Evolutionary conservation across 2,797 vertebrate species (phyloP), one percentile per base, ranked within the genome.

Genomic region (Crenuchus spilurus): DNA sequence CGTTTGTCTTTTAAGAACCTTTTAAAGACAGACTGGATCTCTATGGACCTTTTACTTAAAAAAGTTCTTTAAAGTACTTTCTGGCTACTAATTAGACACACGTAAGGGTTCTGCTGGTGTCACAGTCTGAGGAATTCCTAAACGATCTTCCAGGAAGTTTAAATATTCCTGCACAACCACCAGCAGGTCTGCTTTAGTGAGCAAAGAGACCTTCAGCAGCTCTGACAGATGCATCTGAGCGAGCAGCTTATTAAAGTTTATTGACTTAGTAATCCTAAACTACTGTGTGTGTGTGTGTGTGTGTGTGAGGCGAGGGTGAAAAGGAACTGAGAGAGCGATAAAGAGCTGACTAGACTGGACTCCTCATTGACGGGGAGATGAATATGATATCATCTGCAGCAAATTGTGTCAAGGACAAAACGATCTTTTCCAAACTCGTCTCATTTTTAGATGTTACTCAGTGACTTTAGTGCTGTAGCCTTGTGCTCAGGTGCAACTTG

Each of bases 191-290:
- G 24, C 49, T 28, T 52, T 30, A 1, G 11, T 4, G 51, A 26
- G 26, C 48, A 51, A 5, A 4, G 18, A 24, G 14, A 41, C 31
- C 31, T 9, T 33, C 44, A 51, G 52, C 44, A 41, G 52, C 62
- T 72, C 9, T 4, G 41, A 26, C 9, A 28, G 28, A 22, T 5
- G 16, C 69, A 54, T 62, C 69, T 68, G 48, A 68, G 37, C 46
- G 64, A 73, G 63, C 10, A n/a, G 9, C 63, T 37, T 73, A 63
- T 73, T 63, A 78, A 31, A 55, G 37, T 69, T 63, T 70, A 58
- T 70, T 74, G 37, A 26, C 28, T 26, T 42, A 57, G 58, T 61
- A 51, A 70, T 55, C 65, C 20, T 62, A 24, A 62, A 44, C 57
- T 30, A 28, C 13, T 7, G n/a, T n/a, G n/a, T n/a, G n/a, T n/a